Evolutionary conservation across 2,888 invertebrate genomes (phyloP).

Genomic region (Synanthedon myopaeformis): DNA sequence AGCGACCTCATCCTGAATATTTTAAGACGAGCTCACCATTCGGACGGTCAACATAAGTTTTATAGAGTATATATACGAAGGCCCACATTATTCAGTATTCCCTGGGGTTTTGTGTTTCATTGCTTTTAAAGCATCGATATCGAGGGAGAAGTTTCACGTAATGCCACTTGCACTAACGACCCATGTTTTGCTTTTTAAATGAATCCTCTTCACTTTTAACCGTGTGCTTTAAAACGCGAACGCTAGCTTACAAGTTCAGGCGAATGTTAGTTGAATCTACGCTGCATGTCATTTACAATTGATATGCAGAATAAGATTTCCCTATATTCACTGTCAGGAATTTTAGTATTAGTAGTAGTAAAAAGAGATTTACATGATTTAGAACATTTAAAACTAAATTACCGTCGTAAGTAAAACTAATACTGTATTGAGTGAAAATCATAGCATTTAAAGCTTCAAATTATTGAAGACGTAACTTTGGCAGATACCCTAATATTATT

Average conservation of each 20-base stretch:
- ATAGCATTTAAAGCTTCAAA: too few species aligned
- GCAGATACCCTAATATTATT: too few species aligned
- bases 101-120: slow-evolving; percentile 31
- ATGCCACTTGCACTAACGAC: slow-evolving; percentile 18
- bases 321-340: too few species aligned
- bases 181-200: slow-evolving; percentile 14
- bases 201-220: not conserved
- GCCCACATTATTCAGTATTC: slow-evolving; percentile 24
- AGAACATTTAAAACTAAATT: too few species aligned
- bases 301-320: not conserved
- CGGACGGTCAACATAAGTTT: slow-evolving; percentile 21
- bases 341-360: too few species aligned
- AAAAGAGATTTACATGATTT: too few species aligned
- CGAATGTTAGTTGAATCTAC: not conserved
- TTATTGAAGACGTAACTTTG: too few species aligned
- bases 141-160: slow-evolving; percentile 14
- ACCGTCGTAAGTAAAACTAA: too few species aligned
- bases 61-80: slow-evolving; percentile 8
- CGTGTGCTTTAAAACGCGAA: not conserved
- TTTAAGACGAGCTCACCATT: slow-evolving; percentile 38
- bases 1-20: slow-evolving; percentile 45
- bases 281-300: not conserved
- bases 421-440: too few species aligned
- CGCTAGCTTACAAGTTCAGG: not conserved
- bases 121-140: slow-evolving; percentile 31